These are phyloP conservation scores for Macropus fuliginosus DNA, from an alignment of 2,797 vertebrate genomes.

Conservation along the genomic window DNA sequence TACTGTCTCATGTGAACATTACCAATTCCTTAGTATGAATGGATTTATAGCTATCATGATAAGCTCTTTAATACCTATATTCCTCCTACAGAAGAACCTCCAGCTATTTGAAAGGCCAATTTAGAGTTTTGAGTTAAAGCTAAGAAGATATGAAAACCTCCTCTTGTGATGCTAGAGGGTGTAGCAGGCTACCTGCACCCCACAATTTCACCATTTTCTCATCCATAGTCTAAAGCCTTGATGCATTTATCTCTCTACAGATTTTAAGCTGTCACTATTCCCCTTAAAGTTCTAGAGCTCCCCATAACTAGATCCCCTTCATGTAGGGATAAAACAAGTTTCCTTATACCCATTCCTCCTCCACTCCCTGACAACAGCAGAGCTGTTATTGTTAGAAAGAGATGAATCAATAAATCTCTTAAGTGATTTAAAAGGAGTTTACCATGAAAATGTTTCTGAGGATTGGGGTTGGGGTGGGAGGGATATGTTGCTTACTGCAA, in stretches of 20 bases:
- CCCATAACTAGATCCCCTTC: not conserved
- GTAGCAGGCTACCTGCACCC: not conserved
- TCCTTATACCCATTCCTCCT: not conserved
- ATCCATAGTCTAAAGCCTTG: not conserved
- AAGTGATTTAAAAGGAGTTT: not conserved
- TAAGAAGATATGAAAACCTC: not conserved
- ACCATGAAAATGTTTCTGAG: not conserved
- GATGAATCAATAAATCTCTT: not conserved
- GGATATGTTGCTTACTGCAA: not conserved
- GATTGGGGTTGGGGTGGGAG: not conserved
- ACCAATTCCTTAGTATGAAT: not conserved
- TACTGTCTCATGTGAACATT: not conserved
- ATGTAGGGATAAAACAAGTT: not conserved
- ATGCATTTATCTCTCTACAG: not conserved
- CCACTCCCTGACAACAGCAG: not conserved
- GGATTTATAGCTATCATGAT: conserved; percentile 8
- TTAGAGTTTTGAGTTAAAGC: not conserved
- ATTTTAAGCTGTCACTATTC: not conserved
- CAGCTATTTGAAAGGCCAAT: not conserved
- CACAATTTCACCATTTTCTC: not conserved
- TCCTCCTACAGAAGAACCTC: not conserved
- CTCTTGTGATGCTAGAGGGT: not conserved
- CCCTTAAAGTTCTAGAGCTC: not conserved
- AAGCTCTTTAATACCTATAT: conserved; percentile 1
- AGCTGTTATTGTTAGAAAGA: not conserved